A percentile compares a stretch with the other conserved stretches of the same genome.
These are phyloP conservation scores for Leptodactylus fuscus DNA, from an alignment of 2,113 vertebrate species.

Conservation along the genomic window DNA sequence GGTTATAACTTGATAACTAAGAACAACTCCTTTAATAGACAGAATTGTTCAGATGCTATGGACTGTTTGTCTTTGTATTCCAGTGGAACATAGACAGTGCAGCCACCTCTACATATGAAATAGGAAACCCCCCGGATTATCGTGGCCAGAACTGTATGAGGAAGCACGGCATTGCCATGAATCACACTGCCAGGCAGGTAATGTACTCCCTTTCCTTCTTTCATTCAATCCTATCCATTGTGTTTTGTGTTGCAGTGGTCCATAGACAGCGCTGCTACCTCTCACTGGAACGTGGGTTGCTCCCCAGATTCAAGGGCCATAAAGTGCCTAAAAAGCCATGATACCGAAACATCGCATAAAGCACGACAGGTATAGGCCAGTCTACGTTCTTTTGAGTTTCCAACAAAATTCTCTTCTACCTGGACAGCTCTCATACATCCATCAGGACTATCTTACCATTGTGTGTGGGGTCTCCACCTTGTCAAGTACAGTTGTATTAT, in stretches of 20 bases:
- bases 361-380: constrained; percentile 91
- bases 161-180: constrained; percentile 87
- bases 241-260: constrained; percentile 96
- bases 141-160: constrained; percentile 94
- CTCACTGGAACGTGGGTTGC: constrained; percentile 94
- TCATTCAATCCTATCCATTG: constrained; percentile 70
- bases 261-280: constrained; percentile 94
- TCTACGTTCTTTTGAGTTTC: not conserved
- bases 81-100: constrained; percentile 99
- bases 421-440: not conserved
- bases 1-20: too few species aligned
- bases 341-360: constrained; percentile 89
- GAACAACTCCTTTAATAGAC: too few species aligned
- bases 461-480: not conserved
- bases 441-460: not conserved
- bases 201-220: constrained; percentile 68
- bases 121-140: constrained; percentile 92
- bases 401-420: not conserved
- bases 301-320: constrained; percentile 88
- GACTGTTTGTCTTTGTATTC: constrained; percentile 66
- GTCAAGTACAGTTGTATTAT: not conserved
- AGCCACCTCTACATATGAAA: constrained; percentile 94
- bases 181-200: constrained; percentile 95
- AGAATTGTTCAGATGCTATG: not conserved
- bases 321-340: constrained; percentile 89